These are phyloP conservation scores for Narcine bancroftii DNA, from an alignment of 2,113 vertebrate species.

Conservation along the genomic window DNA sequence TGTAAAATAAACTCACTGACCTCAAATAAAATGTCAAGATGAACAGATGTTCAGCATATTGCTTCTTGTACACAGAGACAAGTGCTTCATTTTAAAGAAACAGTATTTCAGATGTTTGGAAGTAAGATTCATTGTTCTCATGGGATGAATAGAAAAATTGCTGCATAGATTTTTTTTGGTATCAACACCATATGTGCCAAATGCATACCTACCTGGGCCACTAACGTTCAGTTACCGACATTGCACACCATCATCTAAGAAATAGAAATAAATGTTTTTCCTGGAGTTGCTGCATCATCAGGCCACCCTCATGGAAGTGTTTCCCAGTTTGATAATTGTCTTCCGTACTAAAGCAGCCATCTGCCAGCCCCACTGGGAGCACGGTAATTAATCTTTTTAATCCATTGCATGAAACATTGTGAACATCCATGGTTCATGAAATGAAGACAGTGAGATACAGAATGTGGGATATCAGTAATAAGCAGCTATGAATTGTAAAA, in stretches of 20 bases:
- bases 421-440: neutral
- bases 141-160: constrained; percentile 28
- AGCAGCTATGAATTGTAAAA: neutral
- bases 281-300: neutral
- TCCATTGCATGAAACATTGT: neutral
- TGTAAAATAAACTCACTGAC: constrained; percentile 36
- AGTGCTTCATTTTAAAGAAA: constrained; percentile 33
- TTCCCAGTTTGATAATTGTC: neutral
- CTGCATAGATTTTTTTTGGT: constrained; percentile 29
- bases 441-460: neutral
- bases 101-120: neutral
- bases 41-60: constrained; percentile 6
- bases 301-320: neutral
- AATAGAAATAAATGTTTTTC: neutral
- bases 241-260: neutral
- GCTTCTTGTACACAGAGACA: neutral
- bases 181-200: constrained; percentile 8
- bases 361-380: neutral
- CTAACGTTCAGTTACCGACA: neutral
- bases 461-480: neutral
- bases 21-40: constrained; percentile 32
- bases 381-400: neutral
- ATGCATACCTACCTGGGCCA: neutral
- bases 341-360: neutral
- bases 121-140: neutral